Conservation (phyloP, 1,140 invertebrate species). For the Lepidurus arcticus region DNA sequence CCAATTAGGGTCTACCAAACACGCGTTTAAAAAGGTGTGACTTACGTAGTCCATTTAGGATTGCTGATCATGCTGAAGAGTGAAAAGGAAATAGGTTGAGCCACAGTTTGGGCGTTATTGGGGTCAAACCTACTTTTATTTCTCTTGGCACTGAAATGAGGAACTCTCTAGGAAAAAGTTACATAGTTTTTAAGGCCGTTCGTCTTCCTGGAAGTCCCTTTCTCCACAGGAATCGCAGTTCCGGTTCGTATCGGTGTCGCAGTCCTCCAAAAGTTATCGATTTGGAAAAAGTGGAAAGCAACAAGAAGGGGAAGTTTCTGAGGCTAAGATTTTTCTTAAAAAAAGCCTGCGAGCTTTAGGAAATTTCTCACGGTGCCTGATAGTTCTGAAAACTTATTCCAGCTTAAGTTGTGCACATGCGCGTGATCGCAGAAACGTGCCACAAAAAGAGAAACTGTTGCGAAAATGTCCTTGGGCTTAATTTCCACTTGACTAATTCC, state of each 20-base stretch:
- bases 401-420: not conserved
- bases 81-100: not conserved
- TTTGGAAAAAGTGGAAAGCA: not conserved
- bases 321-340: not conserved
- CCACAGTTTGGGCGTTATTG: slow-evolving; percentile 10
- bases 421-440: not conserved
- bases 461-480: not conserved
- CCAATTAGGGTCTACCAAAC: too few relatives aligned
- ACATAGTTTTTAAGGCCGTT: not conserved
- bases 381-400: not conserved
- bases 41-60: not conserved
- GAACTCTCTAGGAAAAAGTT: not conserved
- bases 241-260: slow-evolving; percentile 7
- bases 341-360: not conserved
- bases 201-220: not conserved
- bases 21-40: not conserved
- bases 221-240: not conserved
- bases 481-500: not conserved
- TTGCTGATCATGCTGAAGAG: not conserved
- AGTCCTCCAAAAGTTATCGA: not conserved
- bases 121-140: slow-evolving; percentile 4
- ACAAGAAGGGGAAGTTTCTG: not conserved
- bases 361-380: not conserved
- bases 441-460: not conserved
- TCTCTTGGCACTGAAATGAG: not conserved